Conservation (phyloP, 2,797 vertebrate species). For the Nyctibius grandis region DNA sequence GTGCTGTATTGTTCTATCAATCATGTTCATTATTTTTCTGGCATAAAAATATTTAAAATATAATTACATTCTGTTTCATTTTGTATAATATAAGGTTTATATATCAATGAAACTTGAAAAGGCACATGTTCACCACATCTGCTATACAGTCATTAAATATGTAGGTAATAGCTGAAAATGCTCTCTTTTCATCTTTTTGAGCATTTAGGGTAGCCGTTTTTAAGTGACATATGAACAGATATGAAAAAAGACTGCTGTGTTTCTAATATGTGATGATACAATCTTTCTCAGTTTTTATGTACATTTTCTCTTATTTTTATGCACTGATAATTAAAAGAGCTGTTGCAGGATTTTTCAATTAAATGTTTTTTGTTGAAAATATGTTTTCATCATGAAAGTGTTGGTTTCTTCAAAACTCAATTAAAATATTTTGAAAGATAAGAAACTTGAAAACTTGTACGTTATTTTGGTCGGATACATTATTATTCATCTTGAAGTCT, state of each 20-base stretch:
- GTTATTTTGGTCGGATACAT: background rate
- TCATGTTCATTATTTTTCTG: background rate
- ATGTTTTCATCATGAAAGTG: background rate
- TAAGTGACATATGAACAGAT: background rate
- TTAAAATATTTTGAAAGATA: slow-evolving; percentile 22
- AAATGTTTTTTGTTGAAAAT: slow-evolving; percentile 21
- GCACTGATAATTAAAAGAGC: slow-evolving; percentile 48
- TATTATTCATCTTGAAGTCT: background rate
- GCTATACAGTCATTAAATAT: background rate
- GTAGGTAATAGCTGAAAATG: background rate
- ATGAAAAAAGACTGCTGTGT: background rate
- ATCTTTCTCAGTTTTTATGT: slow-evolving; percentile 37
- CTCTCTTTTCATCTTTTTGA: slow-evolving; percentile 19
- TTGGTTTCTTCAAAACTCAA: background rate
- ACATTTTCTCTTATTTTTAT: slow-evolving; percentile 36
- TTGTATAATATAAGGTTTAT: background rate
- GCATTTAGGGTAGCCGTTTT: slow-evolving; percentile 8
- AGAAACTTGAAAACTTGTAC: background rate
- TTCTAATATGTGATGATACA: background rate
- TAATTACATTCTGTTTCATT: background rate
- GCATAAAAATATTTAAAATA: background rate
- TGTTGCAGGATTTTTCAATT: slow-evolving; percentile 1
- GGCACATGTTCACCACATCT: background rate
- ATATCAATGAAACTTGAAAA: slow-evolving; percentile 16
- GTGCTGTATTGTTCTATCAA: background rate